These are phyloP conservation scores for Urechis unicinctus DNA, from an alignment of 2,888 invertebrate genomes.

Conservation along the genomic window DNA sequence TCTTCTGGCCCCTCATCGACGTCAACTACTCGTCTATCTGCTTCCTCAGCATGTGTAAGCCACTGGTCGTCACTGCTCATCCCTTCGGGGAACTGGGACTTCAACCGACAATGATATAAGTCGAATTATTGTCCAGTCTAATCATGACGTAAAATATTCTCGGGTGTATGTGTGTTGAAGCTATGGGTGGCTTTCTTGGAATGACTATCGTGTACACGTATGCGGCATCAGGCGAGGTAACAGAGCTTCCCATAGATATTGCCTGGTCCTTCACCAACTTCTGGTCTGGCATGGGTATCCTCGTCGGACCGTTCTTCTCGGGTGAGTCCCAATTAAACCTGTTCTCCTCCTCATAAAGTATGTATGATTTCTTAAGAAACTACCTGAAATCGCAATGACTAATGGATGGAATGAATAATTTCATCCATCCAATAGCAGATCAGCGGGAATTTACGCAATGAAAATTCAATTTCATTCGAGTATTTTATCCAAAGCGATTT, in stretches of 20 bases:
- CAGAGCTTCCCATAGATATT: slow-evolving; percentile 26
- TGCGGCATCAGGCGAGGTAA: slow-evolving; percentile 30
- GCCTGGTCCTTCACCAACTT: slow-evolving; percentile 32
- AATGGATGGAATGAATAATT: neutral
- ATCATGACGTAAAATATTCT: neutral
- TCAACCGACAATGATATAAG: too few species aligned
- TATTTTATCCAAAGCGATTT: too few species aligned
- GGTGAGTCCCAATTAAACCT: too few species aligned
- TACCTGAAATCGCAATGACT: neutral
- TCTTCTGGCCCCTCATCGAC: slow-evolving; percentile 29
- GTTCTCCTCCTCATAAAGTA: too few species aligned
- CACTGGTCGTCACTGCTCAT: too few species aligned
- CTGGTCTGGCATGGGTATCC: slow-evolving; percentile 32
- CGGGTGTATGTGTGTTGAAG: slow-evolving; percentile 13
- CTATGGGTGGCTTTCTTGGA: slow-evolving; percentile 30
- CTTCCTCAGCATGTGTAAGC: slow-evolving; percentile 23
- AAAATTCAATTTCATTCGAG: too few species aligned
- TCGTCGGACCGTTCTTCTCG: slow-evolving; percentile 28
- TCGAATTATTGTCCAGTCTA: too few species aligned
- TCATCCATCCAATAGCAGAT: neutral
- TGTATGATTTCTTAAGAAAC: neutral
- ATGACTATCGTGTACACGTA: slow-evolving; percentile 32
- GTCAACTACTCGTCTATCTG: slow-evolving; percentile 23
- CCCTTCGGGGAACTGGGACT: too few species aligned
- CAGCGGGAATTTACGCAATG: too few species aligned